Base-by-base conservation (phyloP, 2,888 invertebrate genomes). In the Pristionchus exspectatus region DNA sequence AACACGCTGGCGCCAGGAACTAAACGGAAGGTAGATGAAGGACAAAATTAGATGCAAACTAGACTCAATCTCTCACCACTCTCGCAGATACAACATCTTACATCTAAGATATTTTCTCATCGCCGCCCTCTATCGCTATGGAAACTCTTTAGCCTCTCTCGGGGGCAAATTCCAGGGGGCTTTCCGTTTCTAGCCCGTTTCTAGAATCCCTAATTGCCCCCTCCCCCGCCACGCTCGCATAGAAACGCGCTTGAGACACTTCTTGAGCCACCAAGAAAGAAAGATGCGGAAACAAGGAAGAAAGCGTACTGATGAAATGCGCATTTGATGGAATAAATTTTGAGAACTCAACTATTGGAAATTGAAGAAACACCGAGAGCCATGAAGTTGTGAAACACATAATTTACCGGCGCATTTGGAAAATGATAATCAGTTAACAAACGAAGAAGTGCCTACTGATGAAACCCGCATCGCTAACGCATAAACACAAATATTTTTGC, bases 21-120 rank as follows among this genome's bases (percentile, higher is more conserved):
- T n/a, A n/a, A n/a, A n/a, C 38, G 38, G 30, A 27, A 2, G 38
- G 38, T 74, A 74, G 72, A 74, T 74, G 38, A 38, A 38, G 72
- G 1, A 5, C 38, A 33, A 74, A 30, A 9, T 7, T 38, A 33
- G 33, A 7, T 2, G 16, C 18, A 72, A 12, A 38, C 21, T 18
- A 33, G 74, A 38, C 24, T 18, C 12, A 33, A 66, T 66, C 38
- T 63, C 63, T 63, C 9, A 21, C 18, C 74, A 24, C 38, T 33
- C 38, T 7, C 30, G 10, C 74, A 2, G 38, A 63, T 63, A n/a
- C 38, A 74, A 74, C 74, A 38, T 74, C 18, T 38, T 38, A 74
- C 74, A 38, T 74, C 33, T 38, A 38, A 74, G 74, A 74, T 44
- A 18, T 74, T 74, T 74, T 74, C 38, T 38, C 74, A 24, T 38